phyloP scores from a whole-genome alignment of 1,140 invertebrate species.

The Goniozus legneri region DNA sequence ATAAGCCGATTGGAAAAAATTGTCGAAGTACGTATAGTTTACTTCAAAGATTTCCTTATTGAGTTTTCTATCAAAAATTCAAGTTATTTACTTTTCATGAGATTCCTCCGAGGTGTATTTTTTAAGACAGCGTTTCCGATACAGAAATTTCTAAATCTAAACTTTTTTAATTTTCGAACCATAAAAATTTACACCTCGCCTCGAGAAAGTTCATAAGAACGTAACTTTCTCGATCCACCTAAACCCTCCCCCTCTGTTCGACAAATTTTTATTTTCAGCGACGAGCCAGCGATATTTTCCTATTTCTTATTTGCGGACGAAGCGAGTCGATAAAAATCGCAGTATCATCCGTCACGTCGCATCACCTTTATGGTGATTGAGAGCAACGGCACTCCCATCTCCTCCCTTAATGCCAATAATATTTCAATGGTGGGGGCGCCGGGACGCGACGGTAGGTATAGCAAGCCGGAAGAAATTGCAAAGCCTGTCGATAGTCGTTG shows the following conservation, averaged over 20 bases:
- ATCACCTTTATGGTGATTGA: neutral
- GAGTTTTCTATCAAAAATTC: too few species aligned
- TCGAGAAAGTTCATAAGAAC: too few species aligned
- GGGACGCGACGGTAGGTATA: neutral
- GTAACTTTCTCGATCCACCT: too few species aligned
- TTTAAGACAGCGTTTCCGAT: neutral
- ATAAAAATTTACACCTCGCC: neutral
- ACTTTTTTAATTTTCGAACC: neutral
- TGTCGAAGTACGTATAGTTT: too few species aligned
- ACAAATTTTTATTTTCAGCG: neutral
- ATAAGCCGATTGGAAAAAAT: too few species aligned
- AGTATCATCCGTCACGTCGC: neutral
- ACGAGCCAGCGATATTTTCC: neutral
- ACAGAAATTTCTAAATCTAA: neutral
- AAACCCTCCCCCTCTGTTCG: too few species aligned
- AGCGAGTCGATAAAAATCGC: neutral
- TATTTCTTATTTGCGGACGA: neutral
- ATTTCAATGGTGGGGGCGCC: neutral
- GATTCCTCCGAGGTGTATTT: neutral
- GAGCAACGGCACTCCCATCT: neutral
- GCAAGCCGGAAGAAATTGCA: conserved; percentile 3
- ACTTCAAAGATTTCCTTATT: too few species aligned
- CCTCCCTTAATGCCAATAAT: neutral
- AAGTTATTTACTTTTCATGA: too few species aligned
- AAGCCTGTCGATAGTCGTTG: neutral